These are phyloP conservation scores for Aplodontia rufa DNA, from an alignment of 2,113 vertebrate genomes.

Conservation along the genomic window DNA sequence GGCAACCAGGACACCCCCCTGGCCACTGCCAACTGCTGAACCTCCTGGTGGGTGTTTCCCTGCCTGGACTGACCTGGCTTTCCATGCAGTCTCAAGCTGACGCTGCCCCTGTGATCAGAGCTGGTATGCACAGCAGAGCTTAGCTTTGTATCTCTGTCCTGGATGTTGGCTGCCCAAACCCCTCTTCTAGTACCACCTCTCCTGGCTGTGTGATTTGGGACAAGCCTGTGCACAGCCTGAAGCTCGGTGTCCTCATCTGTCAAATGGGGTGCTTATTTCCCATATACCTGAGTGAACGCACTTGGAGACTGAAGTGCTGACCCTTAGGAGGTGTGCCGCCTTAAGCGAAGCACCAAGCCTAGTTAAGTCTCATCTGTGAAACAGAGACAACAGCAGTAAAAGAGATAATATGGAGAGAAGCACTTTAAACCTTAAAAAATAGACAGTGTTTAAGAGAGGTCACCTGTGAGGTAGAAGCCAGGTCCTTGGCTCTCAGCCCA, in stretches of 20 bases:
- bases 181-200: not conserved
- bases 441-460: not conserved
- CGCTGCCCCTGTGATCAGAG: not conserved
- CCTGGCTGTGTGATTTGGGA: not conserved
- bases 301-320: not conserved
- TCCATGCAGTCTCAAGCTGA: not conserved
- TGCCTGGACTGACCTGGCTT: not conserved
- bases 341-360: not conserved
- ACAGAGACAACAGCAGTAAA: not conserved
- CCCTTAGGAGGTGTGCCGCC: not conserved
- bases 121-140: not conserved
- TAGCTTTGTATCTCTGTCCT: not conserved
- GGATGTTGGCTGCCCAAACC: not conserved
- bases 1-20: not conserved
- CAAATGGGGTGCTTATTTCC: not conserved
- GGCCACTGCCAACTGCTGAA: not conserved
- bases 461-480: not conserved
- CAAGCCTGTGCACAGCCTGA: not conserved
- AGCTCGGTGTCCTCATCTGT: not conserved
- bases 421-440: not conserved
- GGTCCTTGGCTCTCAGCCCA: not conserved
- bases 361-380: slow-evolving; percentile 36
- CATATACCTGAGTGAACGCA: not conserved
- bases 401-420: not conserved
- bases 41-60: not conserved